phyloP scores from a whole-genome alignment of 2,113 vertebrate species.

The Forbesichthys papilliferus region DNA sequence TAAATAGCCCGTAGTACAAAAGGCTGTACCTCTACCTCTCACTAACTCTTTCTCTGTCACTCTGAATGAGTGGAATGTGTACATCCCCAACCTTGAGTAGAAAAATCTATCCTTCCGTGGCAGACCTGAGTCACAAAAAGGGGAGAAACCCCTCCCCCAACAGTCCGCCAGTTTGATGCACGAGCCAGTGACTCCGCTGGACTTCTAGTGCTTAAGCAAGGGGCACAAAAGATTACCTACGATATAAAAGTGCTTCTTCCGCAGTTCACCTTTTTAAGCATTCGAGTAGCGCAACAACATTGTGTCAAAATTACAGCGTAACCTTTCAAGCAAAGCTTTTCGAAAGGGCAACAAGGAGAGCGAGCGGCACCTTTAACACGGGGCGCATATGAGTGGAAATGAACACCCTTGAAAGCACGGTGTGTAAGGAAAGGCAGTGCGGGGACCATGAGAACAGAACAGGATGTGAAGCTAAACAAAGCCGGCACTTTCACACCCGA shows the following conservation, averaged over 20 bases:
- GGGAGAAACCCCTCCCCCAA: constrained; percentile 15
- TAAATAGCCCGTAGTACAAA: constrained; percentile 62
- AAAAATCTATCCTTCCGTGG: constrained; percentile 37
- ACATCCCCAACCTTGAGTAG: constrained; percentile 38
- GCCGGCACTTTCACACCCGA: constrained; percentile 58
- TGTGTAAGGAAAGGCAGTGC: constrained; percentile 23
- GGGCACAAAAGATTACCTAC: constrained; percentile 41
- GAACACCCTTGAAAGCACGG: constrained; percentile 16
- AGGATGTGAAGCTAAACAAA: constrained; percentile 58
- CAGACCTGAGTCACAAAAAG: constrained; percentile 29
- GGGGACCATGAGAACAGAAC: constrained; percentile 30
- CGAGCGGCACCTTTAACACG: constrained; percentile 12
- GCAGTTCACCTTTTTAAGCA: not conserved
- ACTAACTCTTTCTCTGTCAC: constrained; percentile 16
- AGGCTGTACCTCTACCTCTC: constrained; percentile 38
- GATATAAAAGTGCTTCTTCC: not conserved
- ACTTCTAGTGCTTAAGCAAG: constrained; percentile 27
- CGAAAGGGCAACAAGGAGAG: constrained; percentile 12
- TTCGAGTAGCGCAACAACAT: not conserved
- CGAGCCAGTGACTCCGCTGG: constrained; percentile 21
- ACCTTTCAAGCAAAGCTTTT: constrained; percentile 11
- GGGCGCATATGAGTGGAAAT: constrained; percentile 12
- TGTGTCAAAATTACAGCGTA: not conserved
- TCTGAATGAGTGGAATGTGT: constrained; percentile 25
- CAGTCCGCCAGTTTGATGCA: constrained; percentile 34